phyloP scores from a whole-genome alignment of 1,140 invertebrate species.

The Cydia amplana region DNA sequence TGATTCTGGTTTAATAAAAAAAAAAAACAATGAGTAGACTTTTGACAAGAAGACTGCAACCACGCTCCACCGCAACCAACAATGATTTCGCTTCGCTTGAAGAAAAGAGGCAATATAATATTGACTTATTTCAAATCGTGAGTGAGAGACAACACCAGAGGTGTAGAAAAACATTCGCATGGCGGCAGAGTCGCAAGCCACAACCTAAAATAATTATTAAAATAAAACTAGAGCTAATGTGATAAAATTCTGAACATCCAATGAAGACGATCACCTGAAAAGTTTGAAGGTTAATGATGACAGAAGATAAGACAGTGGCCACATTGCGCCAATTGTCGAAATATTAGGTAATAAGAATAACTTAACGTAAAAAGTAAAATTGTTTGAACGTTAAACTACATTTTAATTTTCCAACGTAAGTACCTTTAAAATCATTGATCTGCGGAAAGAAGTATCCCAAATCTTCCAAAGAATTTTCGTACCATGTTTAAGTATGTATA shows the following conservation, averaged over 20 bases:
- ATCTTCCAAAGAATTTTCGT: too few relatives aligned
- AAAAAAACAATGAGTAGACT: neutral
- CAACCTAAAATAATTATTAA: conserved; percentile 9
- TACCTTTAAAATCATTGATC: too few relatives aligned
- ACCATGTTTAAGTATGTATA: too few relatives aligned
- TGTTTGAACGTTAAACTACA: too few relatives aligned
- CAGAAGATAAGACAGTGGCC: neutral
- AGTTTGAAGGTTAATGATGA: neutral
- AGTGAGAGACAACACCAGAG: conserved; percentile 19
- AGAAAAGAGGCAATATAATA: neutral
- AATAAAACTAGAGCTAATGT: neutral
- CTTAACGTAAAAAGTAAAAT: too few relatives aligned
- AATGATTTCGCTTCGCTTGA: conserved; percentile 18
- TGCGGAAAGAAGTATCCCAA: too few relatives aligned
- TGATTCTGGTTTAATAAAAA: neutral
- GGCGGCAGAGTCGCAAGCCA: conserved; percentile 29
- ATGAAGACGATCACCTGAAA: neutral
- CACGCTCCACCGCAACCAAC: neutral
- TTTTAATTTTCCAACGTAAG: too few relatives aligned
- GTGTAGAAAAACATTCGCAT: conserved; percentile 24
- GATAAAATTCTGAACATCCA: neutral
- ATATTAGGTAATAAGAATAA: too few relatives aligned
- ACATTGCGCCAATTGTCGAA: neutral
- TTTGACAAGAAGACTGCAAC: neutral
- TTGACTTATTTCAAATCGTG: neutral